These are phyloP conservation scores for Tigriopus californicus DNA, from an alignment of 2,888 invertebrate genomes.

Conservation along the genomic window DNA sequence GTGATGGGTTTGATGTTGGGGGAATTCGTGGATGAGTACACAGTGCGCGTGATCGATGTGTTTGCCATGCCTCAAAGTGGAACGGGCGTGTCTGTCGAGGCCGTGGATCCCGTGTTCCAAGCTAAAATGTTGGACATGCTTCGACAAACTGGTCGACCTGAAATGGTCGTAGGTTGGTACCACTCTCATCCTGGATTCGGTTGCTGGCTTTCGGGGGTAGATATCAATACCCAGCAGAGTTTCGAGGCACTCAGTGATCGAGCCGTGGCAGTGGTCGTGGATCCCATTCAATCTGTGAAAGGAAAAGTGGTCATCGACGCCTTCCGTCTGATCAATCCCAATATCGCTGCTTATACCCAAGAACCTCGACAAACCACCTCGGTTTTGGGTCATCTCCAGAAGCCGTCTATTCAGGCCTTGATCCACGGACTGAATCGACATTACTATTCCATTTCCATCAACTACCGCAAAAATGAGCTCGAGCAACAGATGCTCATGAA, in stretches of 20 bases:
- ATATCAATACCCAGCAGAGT: conserved; percentile 98
- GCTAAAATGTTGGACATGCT: conserved; percentile 97
- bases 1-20: conserved; percentile 92
- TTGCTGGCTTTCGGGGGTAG: conserved; percentile 94
- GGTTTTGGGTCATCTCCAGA: conserved; percentile 92
- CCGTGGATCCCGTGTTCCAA: conserved; percentile 98
- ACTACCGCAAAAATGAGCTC: conserved; percentile 93
- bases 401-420: conserved; percentile 92
- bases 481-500: conserved; percentile 99
- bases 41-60: conserved; percentile 95
- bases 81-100: conserved; percentile 89
- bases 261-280: conserved; percentile 97
- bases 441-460: conserved; percentile 98
- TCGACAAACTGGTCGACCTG: conserved; percentile 92
- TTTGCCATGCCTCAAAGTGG: conserved; percentile 97
- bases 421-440: conserved; percentile 97
- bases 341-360: conserved; percentile 64
- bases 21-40: conserved; percentile 99
- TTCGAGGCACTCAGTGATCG: conserved; percentile 95
- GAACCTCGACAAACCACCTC: conserved; percentile 97
- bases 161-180: conserved; percentile 98
- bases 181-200: conserved; percentile 99
- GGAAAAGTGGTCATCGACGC: conserved; percentile 99
- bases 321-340: conserved; percentile 94
- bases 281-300: conserved; percentile 98